Evolutionary conservation across 2,113 vertebrate species (phyloP).

Genomic region (Antechinus flavipes): DNA sequence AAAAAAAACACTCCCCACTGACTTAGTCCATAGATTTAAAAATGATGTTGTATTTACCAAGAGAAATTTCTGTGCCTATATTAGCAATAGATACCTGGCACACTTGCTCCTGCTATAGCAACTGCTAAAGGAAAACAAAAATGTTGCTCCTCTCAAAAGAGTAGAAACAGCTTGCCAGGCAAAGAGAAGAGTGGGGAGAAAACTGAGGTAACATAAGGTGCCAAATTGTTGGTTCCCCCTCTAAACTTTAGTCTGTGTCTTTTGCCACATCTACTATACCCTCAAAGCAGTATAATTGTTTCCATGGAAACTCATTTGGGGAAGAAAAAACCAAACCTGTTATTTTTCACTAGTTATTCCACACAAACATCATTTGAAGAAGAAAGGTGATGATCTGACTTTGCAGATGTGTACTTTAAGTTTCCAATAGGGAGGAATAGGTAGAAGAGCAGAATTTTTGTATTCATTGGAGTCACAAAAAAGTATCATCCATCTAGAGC

Average conservation of each 20-base stretch:
- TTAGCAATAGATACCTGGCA: conserved; percentile 66
- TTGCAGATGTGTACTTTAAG: conserved; percentile 31
- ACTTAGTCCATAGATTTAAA: conserved; percentile 70
- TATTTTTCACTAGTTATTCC: conserved; percentile 62
- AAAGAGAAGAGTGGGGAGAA: conserved; percentile 13
- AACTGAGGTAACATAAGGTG: conserved; percentile 39
- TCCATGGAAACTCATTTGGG: conserved; percentile 13
- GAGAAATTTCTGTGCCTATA: conserved; percentile 72
- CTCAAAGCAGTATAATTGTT: conserved; percentile 53
- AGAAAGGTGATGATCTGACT: conserved; percentile 26
- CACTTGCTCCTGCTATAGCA: conserved; percentile 43
- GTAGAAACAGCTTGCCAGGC: conserved; percentile 4
- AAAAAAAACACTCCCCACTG: conserved; percentile 71
- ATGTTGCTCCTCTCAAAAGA: conserved; percentile 6
- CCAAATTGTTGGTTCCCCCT: conserved; percentile 21
- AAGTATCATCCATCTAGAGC: background rate
- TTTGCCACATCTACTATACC: conserved; percentile 71
- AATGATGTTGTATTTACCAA: conserved; percentile 62
- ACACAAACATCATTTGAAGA: conserved; percentile 47
- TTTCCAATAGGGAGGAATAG: conserved; percentile 22
- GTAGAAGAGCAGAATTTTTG: background rate
- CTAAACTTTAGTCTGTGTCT: conserved; percentile 25
- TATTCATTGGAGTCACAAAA: background rate
- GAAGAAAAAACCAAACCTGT: conserved; percentile 48
- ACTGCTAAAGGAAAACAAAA: conserved; percentile 41